Evolutionary conservation across 1,140 invertebrate species (phyloP).

Genomic region (Sarcophaga bullata): DNA sequence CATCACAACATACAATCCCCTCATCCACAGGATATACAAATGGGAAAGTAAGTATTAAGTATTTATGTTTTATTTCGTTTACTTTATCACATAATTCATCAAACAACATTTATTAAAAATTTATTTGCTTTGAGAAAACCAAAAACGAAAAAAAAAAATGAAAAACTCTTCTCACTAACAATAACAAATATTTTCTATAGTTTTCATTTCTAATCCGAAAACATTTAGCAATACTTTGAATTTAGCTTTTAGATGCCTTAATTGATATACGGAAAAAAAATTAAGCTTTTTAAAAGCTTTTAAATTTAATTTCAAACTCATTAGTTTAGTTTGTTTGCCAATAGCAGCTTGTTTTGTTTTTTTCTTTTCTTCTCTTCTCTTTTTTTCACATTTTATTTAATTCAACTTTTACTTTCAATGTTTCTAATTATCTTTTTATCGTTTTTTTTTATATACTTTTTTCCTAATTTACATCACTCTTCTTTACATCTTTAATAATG

Average conservation of each 20-base stretch:
- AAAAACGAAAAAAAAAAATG: too few relatives aligned
- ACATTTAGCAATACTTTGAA: constrained; percentile 36
- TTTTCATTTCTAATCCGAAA: not conserved
- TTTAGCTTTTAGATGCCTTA: not conserved
- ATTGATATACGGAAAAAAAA: too few relatives aligned
- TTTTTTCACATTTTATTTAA: too few relatives aligned
- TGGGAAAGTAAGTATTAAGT: constrained; percentile 60
- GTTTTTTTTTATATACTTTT: not conserved
- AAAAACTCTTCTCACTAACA: not conserved
- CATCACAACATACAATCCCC: constrained; percentile 74
- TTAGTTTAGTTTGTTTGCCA: not conserved
- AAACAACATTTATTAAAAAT: not conserved
- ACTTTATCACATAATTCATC: constrained; percentile 8
- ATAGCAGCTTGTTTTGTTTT: not conserved
- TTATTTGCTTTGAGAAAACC: not conserved
- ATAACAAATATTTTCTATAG: not conserved
- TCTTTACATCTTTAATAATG: not conserved
- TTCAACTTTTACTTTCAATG: too few relatives aligned
- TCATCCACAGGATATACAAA: constrained; percentile 51
- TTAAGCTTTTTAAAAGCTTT: not conserved
- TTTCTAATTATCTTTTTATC: too few relatives aligned
- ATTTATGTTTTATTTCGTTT: not conserved
- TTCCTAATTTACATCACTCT: not conserved
- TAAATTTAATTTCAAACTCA: not conserved
- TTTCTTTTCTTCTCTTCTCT: not conserved